Conservation (phyloP, 92 coral and sea anemone genomes). For the Phenganax subtilis region DNA sequence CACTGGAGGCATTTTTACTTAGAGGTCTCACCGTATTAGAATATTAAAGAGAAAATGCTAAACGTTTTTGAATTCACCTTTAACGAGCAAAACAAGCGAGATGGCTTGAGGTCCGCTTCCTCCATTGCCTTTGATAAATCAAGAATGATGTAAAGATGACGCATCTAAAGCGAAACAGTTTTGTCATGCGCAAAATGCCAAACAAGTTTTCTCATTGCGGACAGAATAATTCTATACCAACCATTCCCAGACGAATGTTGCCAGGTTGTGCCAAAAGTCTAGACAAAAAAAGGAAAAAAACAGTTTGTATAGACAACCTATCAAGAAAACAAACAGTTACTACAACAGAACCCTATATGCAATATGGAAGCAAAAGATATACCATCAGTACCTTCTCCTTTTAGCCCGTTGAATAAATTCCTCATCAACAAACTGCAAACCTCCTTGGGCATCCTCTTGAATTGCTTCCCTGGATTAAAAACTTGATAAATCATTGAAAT, state of each 20-base stretch:
- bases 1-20: no score
- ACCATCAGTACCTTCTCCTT: slow-evolving; percentile 62
- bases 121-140: slow-evolving; percentile 95
- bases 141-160: slow-evolving; percentile 76
- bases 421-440: slow-evolving; percentile 81
- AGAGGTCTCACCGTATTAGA: not conserved
- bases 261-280: slow-evolving; percentile 83
- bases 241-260: slow-evolving; percentile 98
- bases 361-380: not conserved
- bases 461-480: slow-evolving; percentile 74
- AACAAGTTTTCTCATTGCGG: not conserved
- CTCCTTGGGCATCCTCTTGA: slow-evolving; percentile 92
- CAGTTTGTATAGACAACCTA: not conserved
- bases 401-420: slow-evolving; percentile 80
- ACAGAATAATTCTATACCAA: slow-evolving; percentile 20
- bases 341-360: not conserved
- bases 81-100: slow-evolving; percentile 65
- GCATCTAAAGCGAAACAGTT: slow-evolving; percentile 64
- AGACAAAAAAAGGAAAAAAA: not conserved
- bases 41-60: not conserved
- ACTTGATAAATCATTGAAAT: not conserved
- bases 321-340: no score
- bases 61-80: slow-evolving; percentile 51
- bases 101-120: slow-evolving; percentile 88
- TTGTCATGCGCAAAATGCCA: not conserved